Percentiles rank a stretch among this genome's conserved stretches.
Evolutionary conservation across 2,797 vertebrate genomes (phyloP).

Genomic region (Diglossa cyanea): DNA sequence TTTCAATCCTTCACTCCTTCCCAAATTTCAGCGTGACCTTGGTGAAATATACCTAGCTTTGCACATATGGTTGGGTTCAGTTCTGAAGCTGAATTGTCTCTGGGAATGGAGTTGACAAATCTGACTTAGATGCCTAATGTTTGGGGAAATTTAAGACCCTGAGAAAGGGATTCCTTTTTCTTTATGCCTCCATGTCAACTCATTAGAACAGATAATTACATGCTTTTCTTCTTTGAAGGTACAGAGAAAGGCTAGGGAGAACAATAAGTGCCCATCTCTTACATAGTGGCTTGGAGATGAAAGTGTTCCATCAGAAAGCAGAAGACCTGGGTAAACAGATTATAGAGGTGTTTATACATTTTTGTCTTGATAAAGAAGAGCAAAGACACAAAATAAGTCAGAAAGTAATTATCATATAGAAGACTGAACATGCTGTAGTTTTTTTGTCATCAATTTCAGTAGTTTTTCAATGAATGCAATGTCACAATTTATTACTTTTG

Average conservation of each 20-base stretch:
- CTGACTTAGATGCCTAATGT: neutral
- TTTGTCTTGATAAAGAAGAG: neutral
- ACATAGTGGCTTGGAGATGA: neutral
- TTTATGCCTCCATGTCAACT: neutral
- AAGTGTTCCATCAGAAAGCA: neutral
- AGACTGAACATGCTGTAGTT: neutral
- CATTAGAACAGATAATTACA: neutral
- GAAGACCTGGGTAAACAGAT: neutral
- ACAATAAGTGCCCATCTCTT: neutral
- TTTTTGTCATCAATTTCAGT: neutral
- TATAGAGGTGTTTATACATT: neutral
- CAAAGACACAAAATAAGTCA: neutral
- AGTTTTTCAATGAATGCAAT: neutral
- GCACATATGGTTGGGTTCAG: fast-evolving
- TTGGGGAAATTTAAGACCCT: neutral
- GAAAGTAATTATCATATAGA: neutral
- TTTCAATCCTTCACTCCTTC: neutral
- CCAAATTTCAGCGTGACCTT: neutral
- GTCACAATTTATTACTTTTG: neutral
- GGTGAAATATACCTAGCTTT: neutral
- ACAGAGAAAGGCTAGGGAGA: neutral
- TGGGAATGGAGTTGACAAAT: neutral
- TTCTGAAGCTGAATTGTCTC: neutral
- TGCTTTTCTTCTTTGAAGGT: neutral
- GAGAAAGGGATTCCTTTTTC: neutral